Evolutionary conservation across 2,113 vertebrate species (phyloP), one percentile per base, ranked within the genome.

Genomic region (Cathartes aura): DNA sequence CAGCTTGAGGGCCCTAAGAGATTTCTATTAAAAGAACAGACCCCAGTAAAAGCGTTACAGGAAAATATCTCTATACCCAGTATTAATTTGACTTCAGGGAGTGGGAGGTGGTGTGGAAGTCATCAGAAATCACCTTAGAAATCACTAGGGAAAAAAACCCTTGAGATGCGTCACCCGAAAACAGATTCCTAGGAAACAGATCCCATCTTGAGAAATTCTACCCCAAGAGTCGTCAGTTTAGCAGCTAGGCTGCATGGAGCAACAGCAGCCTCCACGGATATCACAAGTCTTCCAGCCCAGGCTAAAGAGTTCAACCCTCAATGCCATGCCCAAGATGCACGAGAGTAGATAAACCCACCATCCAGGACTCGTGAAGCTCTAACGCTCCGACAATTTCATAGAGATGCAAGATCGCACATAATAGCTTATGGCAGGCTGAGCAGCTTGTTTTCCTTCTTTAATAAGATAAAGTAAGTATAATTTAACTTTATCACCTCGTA

Each of bases 251-350:
- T 78, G 36, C 64, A 48, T 0, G 6, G 16, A 86, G 22, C 19
- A 80, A 26, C 34, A 47, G 42, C 23, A 79, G 12, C 40, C 21
- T 40, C 30, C 42, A 43, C 0, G 2, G 20, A 14, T 30, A n/a
- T 15, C 70, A 10, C 38, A 42, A 34, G 6, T 16, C 11, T 53
- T 47, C 34, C 55, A 58, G 23, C 4, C 45, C 18, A 42, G 18
- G 30, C 21, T 63, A 19, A 58, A 32, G 12, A 73, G 45, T 64
- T 67, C 63, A 85, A 34, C 12, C 13, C 64, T 64, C 26, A 40
- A 0, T 23, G 42, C 26, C 2, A 1, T 6, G 30, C 53, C 40
- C 4, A 6, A 71, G 58, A 64, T 21, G 45, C 38, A 47, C 0
- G 0, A 34, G 40, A 73, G 55, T 0, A 62, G 52, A 87, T 27